phyloP scores from a whole-genome alignment of 2,888 invertebrate genomes.

The Pachliopta kotzebuea region DNA sequence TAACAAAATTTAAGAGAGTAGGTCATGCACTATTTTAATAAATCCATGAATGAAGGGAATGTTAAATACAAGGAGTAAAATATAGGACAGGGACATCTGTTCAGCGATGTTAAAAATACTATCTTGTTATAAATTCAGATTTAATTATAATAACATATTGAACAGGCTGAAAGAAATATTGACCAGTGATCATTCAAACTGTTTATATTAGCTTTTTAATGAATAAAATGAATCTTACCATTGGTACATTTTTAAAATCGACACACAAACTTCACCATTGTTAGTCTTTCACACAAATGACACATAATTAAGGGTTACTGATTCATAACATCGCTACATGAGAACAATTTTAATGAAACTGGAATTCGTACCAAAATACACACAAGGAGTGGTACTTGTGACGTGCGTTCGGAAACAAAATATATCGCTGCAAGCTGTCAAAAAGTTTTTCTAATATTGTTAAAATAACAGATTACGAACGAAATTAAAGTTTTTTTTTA shows the following conservation, averaged over 20 bases:
- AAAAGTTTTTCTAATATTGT: neutral
- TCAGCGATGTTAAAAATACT: too few relatives aligned
- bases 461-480: too few relatives aligned
- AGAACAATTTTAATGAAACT: conserved; percentile 30
- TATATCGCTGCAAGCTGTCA: conserved; percentile 15
- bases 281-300: conserved; percentile 19
- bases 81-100: too few relatives aligned
- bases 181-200: neutral
- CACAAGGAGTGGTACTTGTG: conserved; percentile 43
- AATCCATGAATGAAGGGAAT: too few relatives aligned
- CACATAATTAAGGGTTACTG: conserved; percentile 25
- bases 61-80: too few relatives aligned
- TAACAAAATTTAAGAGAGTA: too few relatives aligned
- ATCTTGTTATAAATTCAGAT: too few relatives aligned
- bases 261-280: conserved; percentile 26
- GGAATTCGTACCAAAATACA: conserved; percentile 40
- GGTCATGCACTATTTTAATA: too few relatives aligned
- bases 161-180: too few relatives aligned
- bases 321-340: conserved; percentile 26
- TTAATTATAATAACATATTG: too few relatives aligned
- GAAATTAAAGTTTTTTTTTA: too few relatives aligned
- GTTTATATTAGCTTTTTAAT: neutral
- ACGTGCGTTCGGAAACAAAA: conserved; percentile 39
- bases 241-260: neutral
- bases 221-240: conserved; percentile 16